Conservation (phyloP, 2,113 vertebrate genomes). For the Calidris pugnax region DNA sequence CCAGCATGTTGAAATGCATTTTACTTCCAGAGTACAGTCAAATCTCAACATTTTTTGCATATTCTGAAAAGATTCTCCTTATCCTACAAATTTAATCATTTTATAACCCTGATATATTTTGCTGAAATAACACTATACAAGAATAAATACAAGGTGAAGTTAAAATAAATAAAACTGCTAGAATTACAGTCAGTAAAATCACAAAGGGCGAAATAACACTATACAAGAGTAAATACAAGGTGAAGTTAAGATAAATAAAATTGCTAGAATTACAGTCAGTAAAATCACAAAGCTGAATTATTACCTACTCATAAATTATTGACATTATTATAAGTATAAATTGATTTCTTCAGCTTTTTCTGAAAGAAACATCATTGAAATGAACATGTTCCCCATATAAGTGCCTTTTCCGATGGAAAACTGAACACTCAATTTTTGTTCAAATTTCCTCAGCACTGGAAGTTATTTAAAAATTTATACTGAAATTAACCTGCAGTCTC, state of each 20-base stretch:
- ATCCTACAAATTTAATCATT: neutral
- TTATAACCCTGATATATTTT: neutral
- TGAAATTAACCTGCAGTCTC: neutral
- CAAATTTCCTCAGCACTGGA: neutral
- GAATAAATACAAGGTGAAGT: neutral
- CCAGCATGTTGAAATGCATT: neutral
- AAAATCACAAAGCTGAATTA: neutral
- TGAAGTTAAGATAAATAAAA: neutral
- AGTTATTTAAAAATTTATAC: neutral
- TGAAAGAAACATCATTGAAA: neutral
- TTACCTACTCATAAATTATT: neutral
- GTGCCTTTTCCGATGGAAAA: neutral
- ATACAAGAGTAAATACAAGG: neutral
- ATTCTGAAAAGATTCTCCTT: neutral
- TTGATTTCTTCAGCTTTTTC: neutral
- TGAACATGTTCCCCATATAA: neutral
- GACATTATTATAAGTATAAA: neutral
- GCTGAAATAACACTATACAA: neutral
- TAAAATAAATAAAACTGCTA: neutral
- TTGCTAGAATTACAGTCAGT: neutral
- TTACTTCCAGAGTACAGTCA: neutral
- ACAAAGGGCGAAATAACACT: too few species aligned
- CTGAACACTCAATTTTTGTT: neutral
- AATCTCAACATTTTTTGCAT: neutral
- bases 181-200: neutral